Base-by-base conservation (phyloP, 1,140 invertebrate species). In the Nasonia vitripennis region DNA sequence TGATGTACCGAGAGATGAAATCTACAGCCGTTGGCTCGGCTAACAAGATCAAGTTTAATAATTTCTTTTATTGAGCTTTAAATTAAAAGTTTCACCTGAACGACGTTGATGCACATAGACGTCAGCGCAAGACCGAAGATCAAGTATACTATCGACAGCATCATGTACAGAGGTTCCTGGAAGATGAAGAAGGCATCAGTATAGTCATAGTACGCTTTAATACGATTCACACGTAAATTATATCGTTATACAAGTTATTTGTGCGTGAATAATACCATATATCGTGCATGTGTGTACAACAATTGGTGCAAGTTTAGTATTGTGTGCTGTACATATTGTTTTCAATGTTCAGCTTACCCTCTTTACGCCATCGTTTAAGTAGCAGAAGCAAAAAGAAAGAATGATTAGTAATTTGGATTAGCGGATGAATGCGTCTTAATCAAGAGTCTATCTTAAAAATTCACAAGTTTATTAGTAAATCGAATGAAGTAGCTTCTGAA, bases 71-170 rank as follows among this genome's bases (percentile, higher is more conserved):
- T 34, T 9, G 34, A 34, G 14, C 71, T 41, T 17, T 82, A 51
- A 74, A 51, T 78, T 23, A 9, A 86, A 73, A 0, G 51, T 91
- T 95, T 95, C 86, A 97, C 97, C 94, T 99, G 98, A 70, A 99
- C 97, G 41, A 99, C 97, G 90, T 99, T 99, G 90, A 99, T 98
- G 93, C 98, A 99, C 97, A 99, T 99, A 88, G 97, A 98, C 51
- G 98, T 98, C 11, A 99, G 94, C 0, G 98, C 97, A 78, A 99
- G 93, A 74, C 98, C 98, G 89, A 99, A 98, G 9, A 99, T 96
- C 45, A 99, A 93, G 91, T 99, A 99, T 31, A 99, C 95, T 87
- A 98, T 98, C 20, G 98, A 98, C 78, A 96, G 95, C 95, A 98
- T 97, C 96, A 99, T 98, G 88, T 96, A 98, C 90, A 98, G 95